phyloP scores from a whole-genome alignment of 2,797 vertebrate genomes.

The Onychomys leucogaster region DNA sequence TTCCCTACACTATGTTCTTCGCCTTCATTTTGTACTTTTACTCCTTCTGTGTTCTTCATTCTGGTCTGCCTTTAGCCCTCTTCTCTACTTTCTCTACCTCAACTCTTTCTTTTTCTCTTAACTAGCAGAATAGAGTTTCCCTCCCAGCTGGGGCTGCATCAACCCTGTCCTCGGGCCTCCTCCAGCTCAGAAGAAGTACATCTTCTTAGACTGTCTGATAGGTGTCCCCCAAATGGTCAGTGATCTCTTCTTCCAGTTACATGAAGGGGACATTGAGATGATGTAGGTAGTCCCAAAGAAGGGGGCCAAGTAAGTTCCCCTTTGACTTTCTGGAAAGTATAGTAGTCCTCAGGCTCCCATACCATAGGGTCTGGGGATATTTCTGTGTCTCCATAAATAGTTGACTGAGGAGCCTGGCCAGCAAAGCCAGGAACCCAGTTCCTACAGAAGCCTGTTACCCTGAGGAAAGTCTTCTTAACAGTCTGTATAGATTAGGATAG shows the following conservation, averaged over 20 bases:
- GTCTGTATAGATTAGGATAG: not conserved
- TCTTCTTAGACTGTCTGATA: not conserved
- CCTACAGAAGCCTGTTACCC: not conserved
- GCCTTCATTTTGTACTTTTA: not conserved
- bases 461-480: not conserved
- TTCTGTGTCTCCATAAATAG: not conserved
- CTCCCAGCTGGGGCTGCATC: not conserved
- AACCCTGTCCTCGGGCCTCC: not conserved
- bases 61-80: not conserved
- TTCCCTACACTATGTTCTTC: not conserved
- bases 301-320: not conserved
- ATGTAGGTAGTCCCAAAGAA: not conserved
- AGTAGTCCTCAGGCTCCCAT: not conserved
- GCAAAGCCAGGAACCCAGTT: not conserved
- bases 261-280: not conserved
- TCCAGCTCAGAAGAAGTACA: not conserved
- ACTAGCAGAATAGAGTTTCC: not conserved
- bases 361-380: not conserved
- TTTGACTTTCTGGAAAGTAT: not conserved
- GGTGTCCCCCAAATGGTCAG: not conserved
- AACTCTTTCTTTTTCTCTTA: not conserved
- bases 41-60: not conserved
- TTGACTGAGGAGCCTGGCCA: not conserved
- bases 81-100: not conserved
- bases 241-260: not conserved